Base-by-base conservation (phyloP, 2,113 vertebrate species). In the Epinephelus lanceolatus region DNA sequence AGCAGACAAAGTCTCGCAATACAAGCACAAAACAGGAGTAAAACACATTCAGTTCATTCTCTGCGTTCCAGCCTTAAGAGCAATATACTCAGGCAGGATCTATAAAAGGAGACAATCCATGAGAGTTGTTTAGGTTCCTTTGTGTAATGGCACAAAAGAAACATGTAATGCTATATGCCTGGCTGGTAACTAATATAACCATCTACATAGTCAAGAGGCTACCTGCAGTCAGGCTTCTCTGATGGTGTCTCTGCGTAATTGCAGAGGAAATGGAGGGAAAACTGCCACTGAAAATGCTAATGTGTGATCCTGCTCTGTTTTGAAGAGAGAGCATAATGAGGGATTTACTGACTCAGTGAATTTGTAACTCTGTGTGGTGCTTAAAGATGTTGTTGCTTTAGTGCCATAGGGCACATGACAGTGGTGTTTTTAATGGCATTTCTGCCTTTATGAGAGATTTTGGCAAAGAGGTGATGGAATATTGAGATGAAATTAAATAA, bases 201-300 rank as follows among this genome's bases (percentile, higher is more conserved):
- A n/a, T 66, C 23, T n/a, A 17, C 51, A 12, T 57, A n/a, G n/a
- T 45, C 15, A 52, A 51, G 18, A 11, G 56, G 49, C 51, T 37
- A 12, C 56, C 30, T 60, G 25, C 52, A 40, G 57, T 17, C 52
- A 51, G 51, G 17, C 45, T 51, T 55, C 68, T 75, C 53, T 63
- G 33, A 52, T 56, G 23, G 27, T 19, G 59, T 65, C 18, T 67
- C 6, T 45, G 33, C 73, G 53, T 82, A 76, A 65, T 69, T 75
- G 76, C 55, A n/a, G 33, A 19, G 15, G 18, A 77, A 75, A 72
- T 80, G 72, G 68, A 75, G 52, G 37, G 53, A 73, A 77, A 77
- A 61, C 14, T 67, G 52, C 47, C 30, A 76, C 37, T 68, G 67
- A 80, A 79, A 66, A 23, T 14, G 30, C 42, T 60, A 13, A 68